Conservation (phyloP, 2,888 invertebrate species). For the Microplitis manilae region DNA sequence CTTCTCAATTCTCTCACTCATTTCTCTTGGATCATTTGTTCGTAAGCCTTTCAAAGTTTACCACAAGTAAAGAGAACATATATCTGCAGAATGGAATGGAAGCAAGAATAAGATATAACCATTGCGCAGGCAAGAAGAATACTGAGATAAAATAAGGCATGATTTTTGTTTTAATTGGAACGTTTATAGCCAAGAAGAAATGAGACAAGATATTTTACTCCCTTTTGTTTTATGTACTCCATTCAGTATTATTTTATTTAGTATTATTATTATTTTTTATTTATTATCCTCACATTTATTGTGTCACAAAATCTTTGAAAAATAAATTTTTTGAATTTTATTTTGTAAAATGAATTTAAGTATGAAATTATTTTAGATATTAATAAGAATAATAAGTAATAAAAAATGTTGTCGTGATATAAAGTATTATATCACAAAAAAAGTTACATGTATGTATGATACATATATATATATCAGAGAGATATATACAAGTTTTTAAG, state of each 20-base stretch:
- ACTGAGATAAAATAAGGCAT: background rate
- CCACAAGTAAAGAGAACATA: conserved; percentile 1
- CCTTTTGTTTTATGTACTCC: background rate
- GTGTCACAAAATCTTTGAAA: too few relatives aligned
- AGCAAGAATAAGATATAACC: background rate
- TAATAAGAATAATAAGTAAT: background rate
- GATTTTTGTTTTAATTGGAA: conserved; percentile 16
- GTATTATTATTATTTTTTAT: background rate
- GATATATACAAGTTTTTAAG: conserved; percentile 13
- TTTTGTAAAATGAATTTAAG: background rate
- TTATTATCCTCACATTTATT: too few relatives aligned
- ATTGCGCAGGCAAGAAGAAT: background rate
- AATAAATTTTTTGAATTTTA: too few relatives aligned
- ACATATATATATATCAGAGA: conserved; percentile 11
- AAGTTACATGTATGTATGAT: too few relatives aligned
- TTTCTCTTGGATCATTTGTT: background rate
- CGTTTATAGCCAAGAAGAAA: conserved; percentile 7
- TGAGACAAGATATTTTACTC: background rate
- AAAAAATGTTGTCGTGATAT: background rate
- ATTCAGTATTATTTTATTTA: background rate
- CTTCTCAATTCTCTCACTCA: conserved; percentile 2
- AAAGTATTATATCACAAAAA: background rate
- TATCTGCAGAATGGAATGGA: background rate
- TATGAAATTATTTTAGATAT: background rate
- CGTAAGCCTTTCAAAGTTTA: background rate